phyloP scores from a whole-genome alignment of 2,888 invertebrate genomes.

The Pegoplata infirma region DNA sequence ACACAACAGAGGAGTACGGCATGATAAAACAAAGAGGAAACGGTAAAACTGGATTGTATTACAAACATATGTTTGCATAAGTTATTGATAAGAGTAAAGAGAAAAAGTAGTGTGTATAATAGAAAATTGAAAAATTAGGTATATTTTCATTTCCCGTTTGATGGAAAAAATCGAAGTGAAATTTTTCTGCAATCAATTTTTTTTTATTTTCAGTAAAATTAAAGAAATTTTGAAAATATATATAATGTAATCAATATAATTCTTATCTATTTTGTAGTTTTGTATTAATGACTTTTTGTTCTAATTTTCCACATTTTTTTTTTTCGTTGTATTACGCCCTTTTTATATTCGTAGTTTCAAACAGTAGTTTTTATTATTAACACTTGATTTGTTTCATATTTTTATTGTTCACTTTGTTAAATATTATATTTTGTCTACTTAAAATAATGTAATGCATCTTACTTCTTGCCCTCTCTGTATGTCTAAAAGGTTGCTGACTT shows the following conservation, averaged over 20 bases:
- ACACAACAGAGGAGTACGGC: conserved; percentile 37
- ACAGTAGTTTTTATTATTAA: conserved; percentile 7
- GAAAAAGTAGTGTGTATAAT: conserved; percentile 3
- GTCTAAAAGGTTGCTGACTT: conserved; percentile 50
- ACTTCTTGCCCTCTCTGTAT: conserved; percentile 44
- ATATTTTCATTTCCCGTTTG: conserved; percentile 62
- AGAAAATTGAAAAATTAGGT: conserved; percentile 54
- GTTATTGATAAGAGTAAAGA: conserved; percentile 28
- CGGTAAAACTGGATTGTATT: background rate
- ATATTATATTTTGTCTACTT: conserved; percentile 1
- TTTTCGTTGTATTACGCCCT: conserved; percentile 10
- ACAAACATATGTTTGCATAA: conserved; percentile 5
- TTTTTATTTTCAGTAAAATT: background rate
- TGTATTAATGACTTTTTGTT: background rate
- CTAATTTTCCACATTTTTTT: background rate
- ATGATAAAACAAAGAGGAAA: conserved; percentile 5
- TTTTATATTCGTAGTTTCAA: background rate
- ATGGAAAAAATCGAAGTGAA: conserved; percentile 65
- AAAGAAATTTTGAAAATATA: background rate
- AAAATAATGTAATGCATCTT: conserved; percentile 30
- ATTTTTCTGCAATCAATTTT: conserved; percentile 62
- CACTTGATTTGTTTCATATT: background rate
- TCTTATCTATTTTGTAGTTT: background rate
- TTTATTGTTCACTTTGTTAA: background rate
- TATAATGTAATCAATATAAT: no score